phyloP scores from a whole-genome alignment of 2,797 vertebrate species.

The Carduelis carduelis region DNA sequence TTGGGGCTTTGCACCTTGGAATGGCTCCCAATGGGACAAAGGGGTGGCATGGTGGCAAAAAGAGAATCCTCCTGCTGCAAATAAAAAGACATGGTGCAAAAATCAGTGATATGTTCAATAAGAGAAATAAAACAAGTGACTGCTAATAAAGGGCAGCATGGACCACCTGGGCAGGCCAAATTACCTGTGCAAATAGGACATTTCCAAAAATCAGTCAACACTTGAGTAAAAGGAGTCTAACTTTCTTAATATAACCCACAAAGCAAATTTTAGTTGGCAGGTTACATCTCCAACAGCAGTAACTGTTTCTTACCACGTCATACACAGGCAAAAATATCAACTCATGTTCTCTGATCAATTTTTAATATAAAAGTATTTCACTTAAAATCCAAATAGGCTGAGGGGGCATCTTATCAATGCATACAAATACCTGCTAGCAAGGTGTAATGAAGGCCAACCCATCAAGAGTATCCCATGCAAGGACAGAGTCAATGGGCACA shows the following conservation, averaged over 20 bases:
- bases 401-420: background rate
- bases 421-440: background rate
- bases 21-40: slow-evolving; percentile 84
- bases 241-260: background rate
- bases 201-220: background rate
- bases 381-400: background rate
- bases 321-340: background rate
- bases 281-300: background rate
- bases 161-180: background rate
- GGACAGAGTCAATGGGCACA: background rate
- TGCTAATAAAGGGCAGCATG: background rate
- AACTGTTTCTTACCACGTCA: background rate
- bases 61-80: slow-evolving; percentile 81
- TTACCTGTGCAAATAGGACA: background rate
- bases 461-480: background rate
- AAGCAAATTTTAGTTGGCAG: background rate
- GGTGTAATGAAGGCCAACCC: background rate
- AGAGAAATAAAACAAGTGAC: background rate
- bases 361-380: background rate
- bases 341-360: background rate
- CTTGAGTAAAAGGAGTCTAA: background rate
- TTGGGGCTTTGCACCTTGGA: slow-evolving; percentile 82
- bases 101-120: background rate
- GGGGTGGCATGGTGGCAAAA: slow-evolving; percentile 83
- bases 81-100: background rate